Base-by-base conservation (phyloP, 1,140 invertebrate species). In the Drosophila dunni region DNA sequence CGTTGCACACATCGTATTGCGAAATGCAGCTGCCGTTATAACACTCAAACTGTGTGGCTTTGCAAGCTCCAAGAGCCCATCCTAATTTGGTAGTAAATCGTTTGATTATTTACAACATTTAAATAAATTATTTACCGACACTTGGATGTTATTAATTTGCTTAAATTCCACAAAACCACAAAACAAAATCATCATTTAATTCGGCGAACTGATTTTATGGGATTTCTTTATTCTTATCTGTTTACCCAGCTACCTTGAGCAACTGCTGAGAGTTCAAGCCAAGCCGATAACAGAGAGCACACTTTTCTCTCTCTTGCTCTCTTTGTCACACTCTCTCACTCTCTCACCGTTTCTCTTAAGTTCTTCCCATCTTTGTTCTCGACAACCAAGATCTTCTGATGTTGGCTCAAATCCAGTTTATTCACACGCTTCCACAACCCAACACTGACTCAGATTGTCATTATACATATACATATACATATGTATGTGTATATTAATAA, bases 1-100 rank as follows among this genome's bases (percentile, higher is more conserved):
- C 93, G 78, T 94, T 90, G 75, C 93, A 94, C 10, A 72, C 56
- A 3, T 79, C 53, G n/a, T 71, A 89, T 9, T 36, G 29, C 1
- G 81, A 66, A 11, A 92, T 91, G 70, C 91, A 92, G 17, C 56
- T 75, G n/a, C 85, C 90, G 56, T 90, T 81, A 4, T 81, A 79
- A 36, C 91, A 92, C 48, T 75, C 75, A 11, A 90, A 90, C 24
- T 90, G 11, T 0, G 11, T 44, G 10, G 15, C 8, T 0, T 20
- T 10, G 42, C 84, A 89, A 10, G 66, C 78, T 9, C 61, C 62
- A 11, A 54, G 7, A 3, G 38, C 64, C 57, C 40, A 15, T 15
- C 9, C 48, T 48, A 24, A 17, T 1, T 1, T 11, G 24, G 3
- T 15, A 7, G 2, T 2, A 44, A 36, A 13, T 13, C 29, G 29